phyloP scores from a whole-genome alignment of 1,140 invertebrate genomes.

The Pemphigus obesinymphae region DNA sequence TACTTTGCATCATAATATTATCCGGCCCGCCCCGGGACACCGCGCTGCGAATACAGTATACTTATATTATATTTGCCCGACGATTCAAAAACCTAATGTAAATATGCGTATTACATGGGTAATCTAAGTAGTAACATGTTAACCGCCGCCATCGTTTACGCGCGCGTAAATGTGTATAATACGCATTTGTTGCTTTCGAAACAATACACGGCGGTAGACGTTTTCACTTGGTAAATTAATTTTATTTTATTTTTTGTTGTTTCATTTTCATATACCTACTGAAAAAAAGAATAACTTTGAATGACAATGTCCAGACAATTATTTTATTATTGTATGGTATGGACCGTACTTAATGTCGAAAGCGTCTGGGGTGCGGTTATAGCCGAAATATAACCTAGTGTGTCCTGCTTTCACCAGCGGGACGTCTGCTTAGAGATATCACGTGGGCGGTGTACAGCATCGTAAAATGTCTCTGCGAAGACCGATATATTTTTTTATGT shows the following conservation, averaged over 20 bases:
- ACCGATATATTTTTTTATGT: background rate
- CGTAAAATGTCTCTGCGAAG: background rate
- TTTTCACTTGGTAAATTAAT: slow-evolving; percentile 13
- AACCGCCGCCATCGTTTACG: background rate
- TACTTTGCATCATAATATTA: slow-evolving; percentile 17
- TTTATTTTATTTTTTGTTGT: slow-evolving; percentile 1
- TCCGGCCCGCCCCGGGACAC: background rate
- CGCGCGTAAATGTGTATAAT: background rate
- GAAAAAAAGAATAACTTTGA: background rate
- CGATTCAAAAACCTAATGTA: background rate
- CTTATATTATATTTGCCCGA: background rate
- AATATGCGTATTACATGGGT: background rate
- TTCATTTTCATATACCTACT: background rate
- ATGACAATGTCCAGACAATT: slow-evolving; percentile 37
- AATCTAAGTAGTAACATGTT: background rate
- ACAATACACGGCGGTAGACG: background rate
- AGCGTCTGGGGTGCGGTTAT: slow-evolving; percentile 38
- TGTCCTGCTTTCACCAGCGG: slow-evolving; percentile 38
- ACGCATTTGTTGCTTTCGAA: slow-evolving; percentile 10
- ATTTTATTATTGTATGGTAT: background rate
- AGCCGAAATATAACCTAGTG: slow-evolving; percentile 25
- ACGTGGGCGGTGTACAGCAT: slow-evolving; percentile 25
- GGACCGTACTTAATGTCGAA: slow-evolving; percentile 24
- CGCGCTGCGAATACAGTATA: background rate
- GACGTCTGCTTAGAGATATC: slow-evolving; percentile 16